Percentiles rank a stretch among this genome's conserved stretches.
Evolutionary conservation across 2,888 invertebrate species (phyloP).

Genomic region (Camptogramma bilineatum): DNA sequence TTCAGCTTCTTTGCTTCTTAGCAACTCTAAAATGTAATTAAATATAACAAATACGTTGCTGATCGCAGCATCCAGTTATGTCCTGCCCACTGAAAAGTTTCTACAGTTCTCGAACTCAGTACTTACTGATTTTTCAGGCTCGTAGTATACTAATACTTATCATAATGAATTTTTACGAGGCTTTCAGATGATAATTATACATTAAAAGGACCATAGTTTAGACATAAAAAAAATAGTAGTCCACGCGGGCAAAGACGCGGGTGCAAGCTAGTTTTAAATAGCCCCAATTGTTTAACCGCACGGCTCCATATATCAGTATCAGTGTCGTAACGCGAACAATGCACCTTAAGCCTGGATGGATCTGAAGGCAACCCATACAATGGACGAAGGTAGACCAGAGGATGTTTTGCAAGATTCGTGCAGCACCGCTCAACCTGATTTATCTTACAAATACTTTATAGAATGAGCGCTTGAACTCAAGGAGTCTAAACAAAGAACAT

Average conservation of each 20-base stretch:
- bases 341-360: constrained; percentile 40
- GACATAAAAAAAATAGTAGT: too few species aligned
- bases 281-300: constrained; percentile 45
- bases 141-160: background rate
- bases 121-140: too few species aligned
- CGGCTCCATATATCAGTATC: constrained; percentile 51
- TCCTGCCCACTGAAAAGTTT: too few species aligned
- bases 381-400: constrained; percentile 56
- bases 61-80: too few species aligned
- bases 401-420: constrained; percentile 75
- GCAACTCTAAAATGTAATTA: too few species aligned
- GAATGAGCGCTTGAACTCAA: background rate
- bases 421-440: constrained; percentile 52
- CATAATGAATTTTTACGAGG: background rate
- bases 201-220: too few species aligned
- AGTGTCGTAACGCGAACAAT: constrained; percentile 50
- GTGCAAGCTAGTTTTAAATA: constrained; percentile 18
- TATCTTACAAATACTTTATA: constrained; percentile 28
- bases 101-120: too few species aligned
- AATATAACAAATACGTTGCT: too few species aligned
- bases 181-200: too few species aligned
- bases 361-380: constrained; percentile 39
- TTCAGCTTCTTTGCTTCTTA: too few species aligned
- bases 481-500: background rate
- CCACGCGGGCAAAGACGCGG: too few species aligned